These are phyloP conservation scores for Abramis brama DNA, from an alignment of 2,113 vertebrate genomes.

Conservation along the genomic window DNA sequence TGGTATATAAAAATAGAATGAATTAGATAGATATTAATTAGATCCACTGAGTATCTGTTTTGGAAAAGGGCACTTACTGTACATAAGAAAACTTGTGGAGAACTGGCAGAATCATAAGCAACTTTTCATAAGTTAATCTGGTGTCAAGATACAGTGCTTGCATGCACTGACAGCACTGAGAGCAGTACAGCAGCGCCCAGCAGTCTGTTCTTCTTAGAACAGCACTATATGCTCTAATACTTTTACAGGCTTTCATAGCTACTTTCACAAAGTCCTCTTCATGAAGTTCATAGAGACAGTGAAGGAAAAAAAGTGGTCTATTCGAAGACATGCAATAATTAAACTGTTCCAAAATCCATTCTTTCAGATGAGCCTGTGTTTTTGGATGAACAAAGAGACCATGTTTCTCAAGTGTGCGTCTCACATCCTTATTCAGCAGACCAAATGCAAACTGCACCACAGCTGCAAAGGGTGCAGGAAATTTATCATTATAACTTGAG, in stretches of 20 bases:
- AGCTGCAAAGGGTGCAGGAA: no score
- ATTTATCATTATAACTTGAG: no score
- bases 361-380: not conserved
- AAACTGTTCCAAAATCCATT: not conserved
- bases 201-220: not conserved
- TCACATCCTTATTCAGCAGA: slow-evolving; percentile 21
- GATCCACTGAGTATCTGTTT: not conserved
- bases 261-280: not conserved
- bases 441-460: slow-evolving; percentile 25
- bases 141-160: not conserved
- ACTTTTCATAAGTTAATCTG: not conserved
- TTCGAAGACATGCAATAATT: no score
- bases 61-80: not conserved
- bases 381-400: not conserved
- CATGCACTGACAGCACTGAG: not conserved
- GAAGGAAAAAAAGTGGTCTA: not conserved
- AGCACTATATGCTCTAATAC: fast-evolving
- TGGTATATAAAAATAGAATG: no score
- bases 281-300: slow-evolving; percentile 24
- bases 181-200: slow-evolving; percentile 11
- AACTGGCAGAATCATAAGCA: not conserved
- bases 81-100: not conserved
- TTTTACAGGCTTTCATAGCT: not conserved
- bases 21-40: no score
- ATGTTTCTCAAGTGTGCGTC: not conserved